Conservation (phyloP, 2,888 invertebrate species). For the Arge pagana region DNA sequence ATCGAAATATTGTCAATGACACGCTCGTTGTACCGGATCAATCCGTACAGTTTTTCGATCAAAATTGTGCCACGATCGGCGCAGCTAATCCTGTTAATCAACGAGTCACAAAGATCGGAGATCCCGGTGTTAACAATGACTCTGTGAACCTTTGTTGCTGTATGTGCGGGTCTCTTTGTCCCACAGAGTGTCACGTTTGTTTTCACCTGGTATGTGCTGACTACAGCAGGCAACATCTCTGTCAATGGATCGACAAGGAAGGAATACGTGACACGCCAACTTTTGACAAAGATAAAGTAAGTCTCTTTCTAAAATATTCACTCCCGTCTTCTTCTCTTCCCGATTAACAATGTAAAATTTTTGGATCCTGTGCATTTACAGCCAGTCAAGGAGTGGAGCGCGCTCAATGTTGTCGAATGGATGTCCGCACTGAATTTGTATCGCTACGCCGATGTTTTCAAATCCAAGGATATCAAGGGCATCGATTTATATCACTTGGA, state of each 20-base stretch:
- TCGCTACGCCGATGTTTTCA: constrained; percentile 73
- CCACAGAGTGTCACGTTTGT: constrained; percentile 69
- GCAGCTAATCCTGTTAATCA: no score
- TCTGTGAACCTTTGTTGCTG: constrained; percentile 60
- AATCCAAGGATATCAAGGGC: constrained; percentile 72
- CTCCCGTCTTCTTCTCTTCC: not conserved
- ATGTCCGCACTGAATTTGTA: constrained; percentile 76
- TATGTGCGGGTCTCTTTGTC: constrained; percentile 66
- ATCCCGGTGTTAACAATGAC: not conserved
- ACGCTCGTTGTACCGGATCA: no score
- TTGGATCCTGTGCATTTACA: no score
- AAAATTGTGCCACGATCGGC: no score
- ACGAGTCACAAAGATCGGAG: constrained; percentile 19
- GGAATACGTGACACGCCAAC: constrained; percentile 3
- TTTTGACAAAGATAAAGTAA: constrained; percentile 53
- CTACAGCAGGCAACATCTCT: constrained; percentile 51
- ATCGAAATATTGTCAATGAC: no score
- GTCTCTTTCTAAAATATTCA: not conserved
- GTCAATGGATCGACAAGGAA: constrained; percentile 55
- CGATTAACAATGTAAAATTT: constrained; percentile 34
- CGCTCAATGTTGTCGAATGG: constrained; percentile 74
- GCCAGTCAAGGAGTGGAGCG: constrained; percentile 73
- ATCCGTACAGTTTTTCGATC: no score
- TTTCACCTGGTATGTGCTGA: constrained; percentile 65
- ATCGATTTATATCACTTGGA: constrained; percentile 68